Conservation (phyloP, 1,140 invertebrate genomes). For the Meteorus sp. region DNA sequence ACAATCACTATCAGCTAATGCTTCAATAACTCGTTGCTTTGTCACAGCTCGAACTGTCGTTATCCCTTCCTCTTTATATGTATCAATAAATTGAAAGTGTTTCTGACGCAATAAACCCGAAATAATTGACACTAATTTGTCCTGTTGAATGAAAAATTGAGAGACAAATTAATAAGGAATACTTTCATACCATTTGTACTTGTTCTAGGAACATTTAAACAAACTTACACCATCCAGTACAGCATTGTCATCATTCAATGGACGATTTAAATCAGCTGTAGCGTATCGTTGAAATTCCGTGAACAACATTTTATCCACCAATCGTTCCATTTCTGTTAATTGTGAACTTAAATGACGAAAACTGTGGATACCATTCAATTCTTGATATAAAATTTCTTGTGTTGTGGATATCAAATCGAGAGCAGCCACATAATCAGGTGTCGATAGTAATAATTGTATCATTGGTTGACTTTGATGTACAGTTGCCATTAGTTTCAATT, state of each 20-base stretch:
- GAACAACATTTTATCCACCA: conserved; percentile 96
- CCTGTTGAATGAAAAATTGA: conserved; percentile 58
- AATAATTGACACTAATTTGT: conserved; percentile 84
- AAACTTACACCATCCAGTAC: conserved; percentile 65
- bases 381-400: conserved; percentile 89
- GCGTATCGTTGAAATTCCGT: conserved; percentile 94
- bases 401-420: conserved; percentile 95
- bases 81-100: conserved; percentile 85
- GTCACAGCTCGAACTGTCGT: conserved; percentile 85
- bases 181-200: background rate
- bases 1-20: conserved; percentile 69
- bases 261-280: conserved; percentile 88
- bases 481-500: conserved; percentile 90
- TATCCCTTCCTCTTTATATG: conserved; percentile 86
- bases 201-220: too few species aligned
- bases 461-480: conserved; percentile 98
- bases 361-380: conserved; percentile 88
- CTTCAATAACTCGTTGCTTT: conserved; percentile 86
- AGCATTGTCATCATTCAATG: conserved; percentile 67
- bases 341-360: conserved; percentile 94
- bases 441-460: conserved; percentile 91
- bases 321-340: conserved; percentile 92
- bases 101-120: conserved; percentile 85
- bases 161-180: conserved; percentile 16
- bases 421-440: conserved; percentile 96